phyloP scores from a whole-genome alignment of 1,140 invertebrate species.

The Antheraea mylitta region DNA sequence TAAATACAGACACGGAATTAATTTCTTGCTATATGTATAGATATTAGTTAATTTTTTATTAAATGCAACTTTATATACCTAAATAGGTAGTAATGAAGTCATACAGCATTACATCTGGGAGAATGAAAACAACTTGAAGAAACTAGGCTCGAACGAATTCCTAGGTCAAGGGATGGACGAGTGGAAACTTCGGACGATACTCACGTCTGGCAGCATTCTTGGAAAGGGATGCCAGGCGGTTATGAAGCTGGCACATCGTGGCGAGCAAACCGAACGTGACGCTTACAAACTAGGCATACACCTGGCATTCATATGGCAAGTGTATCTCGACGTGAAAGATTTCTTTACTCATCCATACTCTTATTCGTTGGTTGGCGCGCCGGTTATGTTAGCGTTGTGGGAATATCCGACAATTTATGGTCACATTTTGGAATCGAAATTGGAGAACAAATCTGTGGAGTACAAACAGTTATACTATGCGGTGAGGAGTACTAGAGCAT shows the following conservation, averaged over 20 bases:
- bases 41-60: no score
- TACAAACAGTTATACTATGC: slow-evolving; percentile 62
- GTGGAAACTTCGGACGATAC: slow-evolving; percentile 88
- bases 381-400: slow-evolving; percentile 87
- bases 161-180: slow-evolving; percentile 83
- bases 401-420: slow-evolving; percentile 82
- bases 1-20: no score
- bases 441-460: slow-evolving; percentile 54
- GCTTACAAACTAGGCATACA: slow-evolving; percentile 92
- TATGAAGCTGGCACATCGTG: slow-evolving; percentile 86
- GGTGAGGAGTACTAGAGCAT: slow-evolving; percentile 54
- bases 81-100: slow-evolving; percentile 39
- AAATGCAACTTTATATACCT: no score
- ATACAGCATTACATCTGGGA: slow-evolving; percentile 51
- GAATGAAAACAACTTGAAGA: slow-evolving; percentile 59
- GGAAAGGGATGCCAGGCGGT: slow-evolving; percentile 91
- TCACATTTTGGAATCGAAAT: slow-evolving; percentile 64
- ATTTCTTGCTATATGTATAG: no score
- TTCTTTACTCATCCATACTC: slow-evolving; percentile 64
- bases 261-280: slow-evolving; percentile 80
- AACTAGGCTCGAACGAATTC: slow-evolving; percentile 69
- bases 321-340: slow-evolving; percentile 79
- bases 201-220: slow-evolving; percentile 87
- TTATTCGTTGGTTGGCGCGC: slow-evolving; percentile 86
- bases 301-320: slow-evolving; percentile 90